These are phyloP conservation scores for Nematostella vectensis DNA, from an alignment of 92 coral and sea anemone genomes.

Conservation along the genomic window DNA sequence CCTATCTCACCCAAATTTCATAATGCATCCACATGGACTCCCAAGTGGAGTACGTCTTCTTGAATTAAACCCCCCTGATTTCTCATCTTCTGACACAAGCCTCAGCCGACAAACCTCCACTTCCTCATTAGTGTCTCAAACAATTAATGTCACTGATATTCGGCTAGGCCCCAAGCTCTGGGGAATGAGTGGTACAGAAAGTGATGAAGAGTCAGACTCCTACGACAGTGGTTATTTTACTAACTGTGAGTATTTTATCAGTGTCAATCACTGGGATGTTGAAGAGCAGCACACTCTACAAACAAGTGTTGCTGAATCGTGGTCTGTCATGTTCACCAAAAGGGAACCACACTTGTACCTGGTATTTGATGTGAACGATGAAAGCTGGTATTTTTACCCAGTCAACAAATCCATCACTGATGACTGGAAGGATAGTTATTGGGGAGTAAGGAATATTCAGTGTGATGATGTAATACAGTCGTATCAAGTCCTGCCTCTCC, in stretches of 20 bases:
- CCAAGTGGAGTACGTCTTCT: slow-evolving; percentile 10
- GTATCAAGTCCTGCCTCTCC: slow-evolving; percentile 6
- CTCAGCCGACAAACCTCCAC: slow-evolving; percentile 58
- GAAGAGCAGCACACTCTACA: slow-evolving; percentile 91
- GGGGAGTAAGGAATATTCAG: background rate
- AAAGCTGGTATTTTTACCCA: slow-evolving; percentile 57
- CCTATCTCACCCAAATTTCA: slow-evolving; percentile 82
- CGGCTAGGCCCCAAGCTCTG: slow-evolving; percentile 10
- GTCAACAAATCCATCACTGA: slow-evolving; percentile 3
- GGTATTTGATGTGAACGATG: slow-evolving; percentile 60
- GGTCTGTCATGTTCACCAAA: slow-evolving; percentile 44
- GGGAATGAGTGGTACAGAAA: slow-evolving; percentile 58
- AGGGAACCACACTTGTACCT: slow-evolving; percentile 41
- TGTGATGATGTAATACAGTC: background rate
- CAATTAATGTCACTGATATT: slow-evolving; percentile 23
- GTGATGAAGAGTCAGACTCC: slow-evolving; percentile 83
- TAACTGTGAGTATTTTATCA: slow-evolving; percentile 87
- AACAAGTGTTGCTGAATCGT: slow-evolving; percentile 71
- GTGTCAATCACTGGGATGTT: slow-evolving; percentile 84
- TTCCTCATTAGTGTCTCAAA: slow-evolving; percentile 29
- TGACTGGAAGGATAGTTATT: background rate
- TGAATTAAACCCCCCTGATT: slow-evolving; percentile 14
- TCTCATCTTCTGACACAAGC: slow-evolving; percentile 29
- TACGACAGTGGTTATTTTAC: slow-evolving; percentile 73
- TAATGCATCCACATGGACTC: slow-evolving; percentile 88